Base-by-base conservation (phyloP, 2,888 invertebrate genomes). In the Entomobrya multifasciata region DNA sequence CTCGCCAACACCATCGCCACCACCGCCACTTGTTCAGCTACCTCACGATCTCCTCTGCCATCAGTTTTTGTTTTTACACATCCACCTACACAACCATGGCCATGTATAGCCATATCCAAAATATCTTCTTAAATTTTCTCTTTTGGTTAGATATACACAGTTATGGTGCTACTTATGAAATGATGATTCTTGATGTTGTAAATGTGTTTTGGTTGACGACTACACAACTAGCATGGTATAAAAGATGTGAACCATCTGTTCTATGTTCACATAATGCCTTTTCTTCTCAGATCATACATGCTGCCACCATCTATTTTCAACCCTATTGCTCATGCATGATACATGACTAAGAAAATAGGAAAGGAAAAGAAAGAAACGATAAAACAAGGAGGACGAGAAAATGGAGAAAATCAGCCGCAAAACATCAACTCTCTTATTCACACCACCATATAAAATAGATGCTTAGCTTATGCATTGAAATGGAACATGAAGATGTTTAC, bases 271-370 rank as follows among this genome's bases (percentile, higher is more conserved):
- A 83, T 47, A 30, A 60, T 80, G 52, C 36, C 25, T 13, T 49
- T 15, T 44, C 20, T 44, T 47, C 44, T 72, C 20, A 10, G 65
- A 57, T 52, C 36, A 52, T 76, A 17, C 55, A 49, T 67, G 30
- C 44, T 81, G 80, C 82, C 82, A 60, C 47, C 70, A 82, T 84
- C 67, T 49, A 74, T 83, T 77, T 84, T 84, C 84, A 76, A 77
- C 77, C 84, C 77, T 55, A 84, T 84, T 67, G 62, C 77, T 84
- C 84, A 84, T 84, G 77, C 84, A 84, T 84, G 84, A 84, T 77
- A 84, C 84, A 84, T 84, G 84, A 77, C 84, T 55, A 67, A 77
- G 67, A 44, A 62, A 84, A 84, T 77, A 55, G 41, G 10, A 65
- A 17, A 44, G 22, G 57, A 57, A 70, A 36, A 36, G 8, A 36